Conservation (phyloP, 2,888 invertebrate species). For the Phaedon cochleariae region DNA sequence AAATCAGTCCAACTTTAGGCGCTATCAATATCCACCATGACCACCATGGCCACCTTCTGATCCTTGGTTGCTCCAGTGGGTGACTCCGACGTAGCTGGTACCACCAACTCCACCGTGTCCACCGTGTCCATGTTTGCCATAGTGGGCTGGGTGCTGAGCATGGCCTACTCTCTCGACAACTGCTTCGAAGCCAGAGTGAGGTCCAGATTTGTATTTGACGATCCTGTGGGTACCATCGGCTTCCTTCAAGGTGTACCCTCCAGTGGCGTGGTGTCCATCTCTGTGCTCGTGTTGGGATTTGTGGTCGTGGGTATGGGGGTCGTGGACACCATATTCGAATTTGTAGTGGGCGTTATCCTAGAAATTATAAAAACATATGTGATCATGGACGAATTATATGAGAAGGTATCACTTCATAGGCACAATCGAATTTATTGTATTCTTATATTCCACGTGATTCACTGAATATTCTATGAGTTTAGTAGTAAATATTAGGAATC, state of each 20-base stretch:
- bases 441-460: too few relatives aligned
- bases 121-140: conserved; percentile 37
- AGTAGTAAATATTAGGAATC: too few relatives aligned
- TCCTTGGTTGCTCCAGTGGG: conserved; percentile 44
- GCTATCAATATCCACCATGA: background rate
- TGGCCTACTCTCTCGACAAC: conserved; percentile 45
- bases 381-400: too few relatives aligned
- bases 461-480: too few relatives aligned
- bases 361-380: background rate
- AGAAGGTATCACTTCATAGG: too few relatives aligned
- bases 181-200: conserved; percentile 44
- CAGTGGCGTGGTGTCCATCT: conserved; percentile 57
- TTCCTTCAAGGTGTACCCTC: conserved; percentile 57
- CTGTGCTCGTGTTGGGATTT: conserved; percentile 58
- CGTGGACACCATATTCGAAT: conserved; percentile 58
- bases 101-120: conserved; percentile 43
- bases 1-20: background rate
- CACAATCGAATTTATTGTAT: too few relatives aligned
- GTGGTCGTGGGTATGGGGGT: conserved; percentile 58
- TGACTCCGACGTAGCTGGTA: conserved; percentile 47
- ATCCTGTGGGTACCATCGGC: conserved; percentile 59
- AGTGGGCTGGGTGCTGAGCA: conserved; percentile 48
- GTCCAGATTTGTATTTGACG: conserved; percentile 54
- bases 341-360: conserved; percentile 49
- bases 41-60: background rate